These are phyloP conservation scores for Rhadina sibilatrix DNA, from an alignment of 2,113 vertebrate genomes.

Conservation along the genomic window DNA sequence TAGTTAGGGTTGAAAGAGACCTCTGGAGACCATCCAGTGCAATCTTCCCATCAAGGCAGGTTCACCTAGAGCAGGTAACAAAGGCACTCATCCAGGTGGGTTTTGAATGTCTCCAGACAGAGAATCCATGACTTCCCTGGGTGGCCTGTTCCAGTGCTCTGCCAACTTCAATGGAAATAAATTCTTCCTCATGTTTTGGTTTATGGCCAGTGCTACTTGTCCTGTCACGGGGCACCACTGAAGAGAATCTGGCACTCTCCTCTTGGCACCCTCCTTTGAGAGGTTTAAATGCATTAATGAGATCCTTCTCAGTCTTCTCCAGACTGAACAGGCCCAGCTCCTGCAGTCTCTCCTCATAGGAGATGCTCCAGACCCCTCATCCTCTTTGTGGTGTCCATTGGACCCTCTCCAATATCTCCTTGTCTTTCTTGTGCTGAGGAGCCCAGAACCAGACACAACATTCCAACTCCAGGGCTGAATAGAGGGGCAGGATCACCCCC, in stretches of 20 bases:
- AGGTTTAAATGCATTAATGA: not conserved
- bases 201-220: not conserved
- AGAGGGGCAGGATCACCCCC: not conserved
- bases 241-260: not conserved
- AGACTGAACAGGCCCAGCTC: not conserved
- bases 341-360: not conserved
- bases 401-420: not conserved
- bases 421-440: not conserved
- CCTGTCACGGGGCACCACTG: not conserved
- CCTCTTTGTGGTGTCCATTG: rapidly evolving
- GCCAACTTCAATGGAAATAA: not conserved
- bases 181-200: not conserved
- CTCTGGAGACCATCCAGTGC: not conserved
- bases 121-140: not conserved
- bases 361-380: not conserved
- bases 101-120: not conserved
- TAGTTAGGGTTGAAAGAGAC: not conserved
- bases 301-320: not conserved
- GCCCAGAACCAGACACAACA: not conserved
- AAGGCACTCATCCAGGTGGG: not conserved
- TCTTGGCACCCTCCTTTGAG: not conserved
- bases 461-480: not conserved
- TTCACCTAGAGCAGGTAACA: not conserved
- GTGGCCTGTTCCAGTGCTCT: not conserved
- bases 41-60: not conserved